Conservation (phyloP, 2,797 vertebrate species). For the Acipenser oxyrinchus region DNA sequence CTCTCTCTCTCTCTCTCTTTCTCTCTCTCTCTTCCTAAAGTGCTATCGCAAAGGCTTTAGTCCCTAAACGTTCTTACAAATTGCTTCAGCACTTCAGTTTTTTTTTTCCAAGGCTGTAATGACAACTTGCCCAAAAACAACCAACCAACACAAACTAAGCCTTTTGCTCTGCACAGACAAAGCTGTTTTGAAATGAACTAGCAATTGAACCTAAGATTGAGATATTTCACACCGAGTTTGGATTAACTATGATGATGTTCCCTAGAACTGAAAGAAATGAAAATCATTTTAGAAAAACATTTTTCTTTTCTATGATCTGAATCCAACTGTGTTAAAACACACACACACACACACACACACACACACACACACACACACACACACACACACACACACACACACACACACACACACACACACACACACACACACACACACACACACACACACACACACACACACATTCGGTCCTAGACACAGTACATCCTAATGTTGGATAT, state of each 20-base stretch:
- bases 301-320: not conserved
- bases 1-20: not conserved
- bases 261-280: not conserved
- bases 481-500: no score
- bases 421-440: no score
- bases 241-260: not conserved
- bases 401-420: no score
- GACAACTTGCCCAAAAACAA: not conserved
- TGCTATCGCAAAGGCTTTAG: constrained; percentile 4
- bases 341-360: no score
- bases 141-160: not conserved
- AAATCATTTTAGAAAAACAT: not conserved
- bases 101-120: not conserved
- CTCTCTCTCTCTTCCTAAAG: not conserved
- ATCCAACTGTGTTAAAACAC: no score
- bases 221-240: not conserved
- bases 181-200: not conserved
- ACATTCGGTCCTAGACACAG: no score
- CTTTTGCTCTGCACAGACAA: not conserved
- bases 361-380: no score
- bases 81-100: constrained; percentile 8
- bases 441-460: no score
- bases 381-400: no score
- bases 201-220: not conserved
- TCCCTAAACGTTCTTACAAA: not conserved